These are phyloP conservation scores for Shinisaurus crocodilurus DNA, from an alignment of 2,113 vertebrate species.

Conservation along the genomic window DNA sequence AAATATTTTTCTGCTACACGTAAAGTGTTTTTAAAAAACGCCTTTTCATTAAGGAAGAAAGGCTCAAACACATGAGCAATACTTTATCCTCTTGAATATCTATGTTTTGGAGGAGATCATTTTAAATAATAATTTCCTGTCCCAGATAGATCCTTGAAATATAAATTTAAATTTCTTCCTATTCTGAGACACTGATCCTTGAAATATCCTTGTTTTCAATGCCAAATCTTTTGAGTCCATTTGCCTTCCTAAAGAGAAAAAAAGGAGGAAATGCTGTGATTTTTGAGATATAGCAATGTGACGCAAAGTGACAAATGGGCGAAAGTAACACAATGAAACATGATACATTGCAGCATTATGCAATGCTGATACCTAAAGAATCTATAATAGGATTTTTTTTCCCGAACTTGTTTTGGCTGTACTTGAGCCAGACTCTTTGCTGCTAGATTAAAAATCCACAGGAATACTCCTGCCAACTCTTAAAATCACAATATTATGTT, in stretches of 20 bases:
- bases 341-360: conserved; percentile 62
- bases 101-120: conserved; percentile 36
- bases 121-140: conserved; percentile 59
- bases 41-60: conserved; percentile 29
- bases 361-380: conserved; percentile 71
- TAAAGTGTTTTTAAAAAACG: not conserved
- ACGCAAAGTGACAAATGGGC: conserved; percentile 70
- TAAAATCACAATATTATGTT: conserved; percentile 45
- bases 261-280: conserved; percentile 48
- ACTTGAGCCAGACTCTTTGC: conserved; percentile 58
- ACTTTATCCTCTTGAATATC: conserved; percentile 37
- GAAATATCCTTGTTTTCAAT: conserved; percentile 65
- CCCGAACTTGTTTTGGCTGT: conserved; percentile 50
- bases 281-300: conserved; percentile 69
- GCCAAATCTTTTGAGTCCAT: conserved; percentile 57
- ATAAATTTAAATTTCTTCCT: conserved; percentile 63
- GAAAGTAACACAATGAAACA: conserved; percentile 65
- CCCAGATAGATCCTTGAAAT: conserved; percentile 53
- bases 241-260: conserved; percentile 52
- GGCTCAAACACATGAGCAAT: conserved; percentile 20
- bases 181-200: conserved; percentile 56
- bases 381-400: conserved; percentile 64
- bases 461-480: conserved; percentile 49
- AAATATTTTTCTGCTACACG: not conserved
- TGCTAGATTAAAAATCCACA: conserved; percentile 66